Evolutionary conservation across 2,888 invertebrate genomes (phyloP).

Genomic region (Amphipoea lucens): DNA sequence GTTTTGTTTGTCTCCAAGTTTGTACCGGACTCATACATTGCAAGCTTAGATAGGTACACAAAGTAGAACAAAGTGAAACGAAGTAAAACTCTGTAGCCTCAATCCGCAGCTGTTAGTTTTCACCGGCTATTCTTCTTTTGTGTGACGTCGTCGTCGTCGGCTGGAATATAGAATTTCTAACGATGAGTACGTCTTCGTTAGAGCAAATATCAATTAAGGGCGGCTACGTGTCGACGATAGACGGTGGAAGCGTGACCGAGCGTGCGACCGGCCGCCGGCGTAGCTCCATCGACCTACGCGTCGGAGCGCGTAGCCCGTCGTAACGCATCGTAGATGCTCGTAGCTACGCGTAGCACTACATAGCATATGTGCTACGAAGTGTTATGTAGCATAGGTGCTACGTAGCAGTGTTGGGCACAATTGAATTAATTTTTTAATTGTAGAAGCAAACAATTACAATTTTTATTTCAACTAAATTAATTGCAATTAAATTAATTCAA

Average conservation of each 20-base stretch:
- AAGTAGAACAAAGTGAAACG: constrained; percentile 51
- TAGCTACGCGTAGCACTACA: constrained; percentile 31
- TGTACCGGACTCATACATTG: constrained; percentile 16
- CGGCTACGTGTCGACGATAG: constrained; percentile 78
- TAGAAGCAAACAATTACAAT: too few relatives aligned
- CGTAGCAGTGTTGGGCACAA: too few relatives aligned
- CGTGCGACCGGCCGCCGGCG: constrained; percentile 51
- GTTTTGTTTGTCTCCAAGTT: constrained; percentile 24
- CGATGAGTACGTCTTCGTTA: constrained; percentile 79
- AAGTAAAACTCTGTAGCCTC: constrained; percentile 48
- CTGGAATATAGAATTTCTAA: constrained; percentile 75
- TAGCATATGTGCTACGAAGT: neutral
- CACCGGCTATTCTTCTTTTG: constrained; percentile 36
- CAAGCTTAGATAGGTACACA: constrained; percentile 9
- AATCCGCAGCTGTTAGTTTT: constrained; percentile 52
- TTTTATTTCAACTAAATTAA: too few relatives aligned
- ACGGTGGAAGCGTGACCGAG: constrained; percentile 73
- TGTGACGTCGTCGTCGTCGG: constrained; percentile 38
- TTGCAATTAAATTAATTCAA: too few relatives aligned
- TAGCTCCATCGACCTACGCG: constrained; percentile 54
- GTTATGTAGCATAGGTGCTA: constrained; percentile 18
- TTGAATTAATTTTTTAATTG: too few relatives aligned
- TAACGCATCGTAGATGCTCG: constrained; percentile 46
- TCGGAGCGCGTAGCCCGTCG: constrained; percentile 56
- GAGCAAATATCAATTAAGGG: constrained; percentile 86